These are phyloP conservation scores for Drosophila pallidifrons DNA, from an alignment of 1,140 invertebrate species.

Conservation along the genomic window DNA sequence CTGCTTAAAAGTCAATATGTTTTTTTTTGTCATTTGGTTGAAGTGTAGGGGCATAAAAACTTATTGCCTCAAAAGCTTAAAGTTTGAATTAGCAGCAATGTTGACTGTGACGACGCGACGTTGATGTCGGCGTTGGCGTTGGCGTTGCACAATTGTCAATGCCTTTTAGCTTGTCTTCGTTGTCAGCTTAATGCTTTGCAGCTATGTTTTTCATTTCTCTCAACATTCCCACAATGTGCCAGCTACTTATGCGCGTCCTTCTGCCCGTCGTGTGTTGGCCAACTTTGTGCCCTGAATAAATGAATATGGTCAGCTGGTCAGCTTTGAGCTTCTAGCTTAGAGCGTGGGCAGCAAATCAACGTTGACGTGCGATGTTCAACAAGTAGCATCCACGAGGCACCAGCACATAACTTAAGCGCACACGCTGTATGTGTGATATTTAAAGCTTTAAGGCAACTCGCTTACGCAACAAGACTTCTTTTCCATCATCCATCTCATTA, in stretches of 20 bases:
- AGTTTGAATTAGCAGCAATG: slow-evolving; percentile 50
- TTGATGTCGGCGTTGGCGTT: not conserved
- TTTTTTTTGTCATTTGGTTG: not conserved
- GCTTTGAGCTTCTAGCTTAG: not conserved
- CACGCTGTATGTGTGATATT: slow-evolving; percentile 64
- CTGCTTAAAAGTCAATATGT: not conserved
- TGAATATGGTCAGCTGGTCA: slow-evolving; percentile 64
- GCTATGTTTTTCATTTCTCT: slow-evolving; percentile 69
- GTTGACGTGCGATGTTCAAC: slow-evolving; percentile 52
- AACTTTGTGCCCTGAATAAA: slow-evolving; percentile 45
- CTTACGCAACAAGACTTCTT: slow-evolving; percentile 41
- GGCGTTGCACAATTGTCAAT: slow-evolving; percentile 46
- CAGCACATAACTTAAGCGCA: slow-evolving; percentile 11
- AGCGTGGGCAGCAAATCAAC: no score
- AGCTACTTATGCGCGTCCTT: slow-evolving; percentile 62
- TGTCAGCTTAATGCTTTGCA: slow-evolving; percentile 69
- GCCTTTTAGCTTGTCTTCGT: slow-evolving; percentile 56
- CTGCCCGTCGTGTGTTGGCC: slow-evolving; percentile 7
- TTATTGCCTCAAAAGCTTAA: slow-evolving; percentile 63
- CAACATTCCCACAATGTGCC: slow-evolving; percentile 34
- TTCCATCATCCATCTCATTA: slow-evolving; percentile 59
- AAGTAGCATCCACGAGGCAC: slow-evolving; percentile 48
- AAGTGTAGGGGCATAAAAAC: slow-evolving; percentile 24
- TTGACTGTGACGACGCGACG: not conserved
- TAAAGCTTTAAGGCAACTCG: slow-evolving; percentile 44